Conservation (phyloP, 2,888 invertebrate genomes). For the Pasiphila rectangulata region DNA sequence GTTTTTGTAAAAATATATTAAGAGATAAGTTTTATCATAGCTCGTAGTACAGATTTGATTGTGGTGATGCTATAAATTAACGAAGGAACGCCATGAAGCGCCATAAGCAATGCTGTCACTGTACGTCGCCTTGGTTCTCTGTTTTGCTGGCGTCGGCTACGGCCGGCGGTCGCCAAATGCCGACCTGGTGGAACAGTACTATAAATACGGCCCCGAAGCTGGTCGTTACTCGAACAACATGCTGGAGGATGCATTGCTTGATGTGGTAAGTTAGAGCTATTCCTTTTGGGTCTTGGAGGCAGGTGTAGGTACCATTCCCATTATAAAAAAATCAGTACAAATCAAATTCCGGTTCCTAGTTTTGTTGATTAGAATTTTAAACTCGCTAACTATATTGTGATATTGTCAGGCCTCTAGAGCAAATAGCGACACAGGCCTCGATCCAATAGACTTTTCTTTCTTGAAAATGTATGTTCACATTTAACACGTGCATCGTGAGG, state of each 20-base stretch:
- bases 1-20: too few relatives aligned
- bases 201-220: slow-evolving; percentile 27
- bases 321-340: too few relatives aligned
- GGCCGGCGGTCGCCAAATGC: slow-evolving; percentile 41
- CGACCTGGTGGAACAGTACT: slow-evolving; percentile 37
- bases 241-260: slow-evolving; percentile 48
- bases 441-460: too few relatives aligned
- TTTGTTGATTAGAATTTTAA: too few relatives aligned
- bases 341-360: too few relatives aligned
- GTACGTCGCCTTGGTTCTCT: slow-evolving; percentile 26
- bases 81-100: neutral
- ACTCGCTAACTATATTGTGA: too few relatives aligned
- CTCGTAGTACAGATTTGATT: slow-evolving; percentile 19
- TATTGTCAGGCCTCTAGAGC: too few relatives aligned
- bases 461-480: too few relatives aligned
- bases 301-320: too few relatives aligned
- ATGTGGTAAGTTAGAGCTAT: slow-evolving; percentile 53
- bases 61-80: slow-evolving; percentile 19
- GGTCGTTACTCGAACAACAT: slow-evolving; percentile 42
- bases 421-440: too few relatives aligned
- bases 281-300: too few relatives aligned
- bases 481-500: too few relatives aligned
- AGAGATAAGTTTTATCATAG: slow-evolving; percentile 21
- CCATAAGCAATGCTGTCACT: slow-evolving; percentile 26
- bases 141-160: slow-evolving; percentile 18